Evolutionary conservation across 2,113 vertebrate genomes (phyloP).

Genomic region (Callopanchax toddi): DNA sequence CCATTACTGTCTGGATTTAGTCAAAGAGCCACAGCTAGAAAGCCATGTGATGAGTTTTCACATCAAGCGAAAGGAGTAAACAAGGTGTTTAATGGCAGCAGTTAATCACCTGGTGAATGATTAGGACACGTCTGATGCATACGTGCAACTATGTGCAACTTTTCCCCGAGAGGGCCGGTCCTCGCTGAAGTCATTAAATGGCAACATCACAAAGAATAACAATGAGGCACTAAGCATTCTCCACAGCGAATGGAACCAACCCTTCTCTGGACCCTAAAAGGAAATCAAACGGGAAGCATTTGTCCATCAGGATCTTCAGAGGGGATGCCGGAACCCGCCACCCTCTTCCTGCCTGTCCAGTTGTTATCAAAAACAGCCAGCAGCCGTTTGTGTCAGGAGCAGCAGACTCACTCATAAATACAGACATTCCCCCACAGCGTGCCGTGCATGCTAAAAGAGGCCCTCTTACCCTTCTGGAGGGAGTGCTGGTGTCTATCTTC

Average conservation of each 20-base stretch:
- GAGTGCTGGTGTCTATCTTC: slow-evolving; percentile 73
- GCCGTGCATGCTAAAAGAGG: slow-evolving; percentile 66
- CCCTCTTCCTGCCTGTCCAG: slow-evolving; percentile 37
- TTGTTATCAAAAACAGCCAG: slow-evolving; percentile 55
- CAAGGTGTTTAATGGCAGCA: neutral
- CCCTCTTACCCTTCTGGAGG: slow-evolving; percentile 78
- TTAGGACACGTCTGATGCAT: neutral
- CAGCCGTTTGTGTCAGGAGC: slow-evolving; percentile 63
- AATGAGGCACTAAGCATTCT: slow-evolving; percentile 32
- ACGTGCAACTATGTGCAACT: slow-evolving; percentile 34
- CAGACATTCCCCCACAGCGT: slow-evolving; percentile 56
- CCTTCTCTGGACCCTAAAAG: slow-evolving; percentile 33
- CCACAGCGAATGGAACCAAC: slow-evolving; percentile 20
- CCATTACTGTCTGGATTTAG: slow-evolving; percentile 9
- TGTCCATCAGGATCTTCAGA: slow-evolving; percentile 42
- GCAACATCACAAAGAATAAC: slow-evolving; percentile 46
- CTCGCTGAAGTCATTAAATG: slow-evolving; percentile 28
- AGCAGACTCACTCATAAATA: slow-evolving; percentile 61
- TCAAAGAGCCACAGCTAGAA: slow-evolving; percentile 19
- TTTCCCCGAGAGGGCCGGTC: slow-evolving; percentile 8
- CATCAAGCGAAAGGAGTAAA: slow-evolving; percentile 18
- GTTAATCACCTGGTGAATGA: neutral
- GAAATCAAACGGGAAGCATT: slow-evolving; percentile 27
- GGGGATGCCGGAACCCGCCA: slow-evolving; percentile 13
- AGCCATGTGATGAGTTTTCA: slow-evolving; percentile 18